Percentiles rank a stretch among this genome's conserved stretches.
These are phyloP conservation scores for Nixonia krombeini DNA, from an alignment of 1,140 invertebrate genomes.

Conservation along the genomic window DNA sequence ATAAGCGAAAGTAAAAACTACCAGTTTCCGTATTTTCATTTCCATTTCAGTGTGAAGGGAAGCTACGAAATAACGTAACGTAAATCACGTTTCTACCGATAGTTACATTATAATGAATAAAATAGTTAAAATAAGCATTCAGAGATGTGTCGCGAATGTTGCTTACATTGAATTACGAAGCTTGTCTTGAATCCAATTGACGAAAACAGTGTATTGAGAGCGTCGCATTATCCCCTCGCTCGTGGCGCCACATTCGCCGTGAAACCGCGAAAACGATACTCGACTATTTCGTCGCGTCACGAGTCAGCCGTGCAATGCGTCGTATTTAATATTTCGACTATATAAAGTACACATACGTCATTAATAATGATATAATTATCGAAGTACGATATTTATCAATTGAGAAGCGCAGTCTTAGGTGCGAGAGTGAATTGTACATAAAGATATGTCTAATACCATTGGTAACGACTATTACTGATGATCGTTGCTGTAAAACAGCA, in stretches of 20 bases:
- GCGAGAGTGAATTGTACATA: slow-evolving; percentile 64
- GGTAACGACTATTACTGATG: slow-evolving; percentile 55
- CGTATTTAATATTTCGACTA: slow-evolving; percentile 56
- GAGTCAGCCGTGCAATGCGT: slow-evolving; percentile 28
- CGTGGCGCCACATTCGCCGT: slow-evolving; percentile 13
- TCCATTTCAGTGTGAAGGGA: slow-evolving; percentile 35
- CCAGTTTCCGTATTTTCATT: slow-evolving; percentile 29
- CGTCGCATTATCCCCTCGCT: slow-evolving; percentile 14
- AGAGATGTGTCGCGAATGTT: slow-evolving; percentile 27
- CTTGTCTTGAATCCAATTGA: slow-evolving; percentile 29
- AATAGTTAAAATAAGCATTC: slow-evolving; percentile 25
- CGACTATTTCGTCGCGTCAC: slow-evolving; percentile 37
- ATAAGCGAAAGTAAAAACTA: slow-evolving; percentile 45
- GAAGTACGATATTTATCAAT: slow-evolving; percentile 44
- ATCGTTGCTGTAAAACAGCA: slow-evolving; percentile 68
- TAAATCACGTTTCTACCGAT: slow-evolving; percentile 28
- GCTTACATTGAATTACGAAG: slow-evolving; percentile 14
- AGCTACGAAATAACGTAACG: slow-evolving; percentile 26
- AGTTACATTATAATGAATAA: slow-evolving; percentile 32
- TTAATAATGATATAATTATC: slow-evolving; percentile 52
- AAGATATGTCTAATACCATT: slow-evolving; percentile 58
- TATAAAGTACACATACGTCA: slow-evolving; percentile 49
- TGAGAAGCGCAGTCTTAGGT: slow-evolving; percentile 53
- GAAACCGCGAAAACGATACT: slow-evolving; percentile 12
- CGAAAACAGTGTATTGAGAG: slow-evolving; percentile 6